Conservation (phyloP, 2,888 invertebrate genomes). For the Malacosoma neustria region DNA sequence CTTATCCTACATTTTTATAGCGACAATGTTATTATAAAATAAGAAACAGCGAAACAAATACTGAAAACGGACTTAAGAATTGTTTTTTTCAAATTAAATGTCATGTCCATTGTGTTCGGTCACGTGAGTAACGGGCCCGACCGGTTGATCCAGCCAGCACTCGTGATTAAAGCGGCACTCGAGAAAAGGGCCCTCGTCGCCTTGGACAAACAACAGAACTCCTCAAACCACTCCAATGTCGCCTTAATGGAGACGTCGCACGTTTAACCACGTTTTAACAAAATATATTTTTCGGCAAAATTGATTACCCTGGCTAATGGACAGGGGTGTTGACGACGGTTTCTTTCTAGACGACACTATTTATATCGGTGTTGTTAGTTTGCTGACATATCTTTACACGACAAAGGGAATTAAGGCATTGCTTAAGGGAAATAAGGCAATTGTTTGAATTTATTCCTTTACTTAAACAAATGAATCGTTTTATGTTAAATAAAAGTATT, state of each 20-base stretch:
- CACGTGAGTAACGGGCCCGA: slow-evolving; percentile 16
- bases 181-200: slow-evolving; percentile 38
- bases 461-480: too few relatives aligned
- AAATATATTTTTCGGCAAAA: slow-evolving; percentile 3
- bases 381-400: background rate
- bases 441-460: too few relatives aligned
- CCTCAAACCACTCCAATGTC: slow-evolving; percentile 43
- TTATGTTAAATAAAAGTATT: too few relatives aligned
- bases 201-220: slow-evolving; percentile 52
- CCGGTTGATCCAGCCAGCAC: slow-evolving; percentile 44
- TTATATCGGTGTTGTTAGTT: background rate
- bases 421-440: too few relatives aligned
- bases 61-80: too few relatives aligned
- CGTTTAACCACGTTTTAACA: slow-evolving; percentile 23
- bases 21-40: too few relatives aligned
- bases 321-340: background rate
- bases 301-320: slow-evolving; percentile 8
- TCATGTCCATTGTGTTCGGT: slow-evolving; percentile 26
- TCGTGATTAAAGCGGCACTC: slow-evolving; percentile 61
- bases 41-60: too few relatives aligned
- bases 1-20: too few relatives aligned
- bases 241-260: slow-evolving; percentile 43
- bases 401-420: background rate
- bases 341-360: background rate
- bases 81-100: too few relatives aligned